Percentiles rank a stretch among this genome's conserved stretches.
Evolutionary conservation across 2,888 invertebrate genomes (phyloP).

Genomic region (Hylaea fasciaria): DNA sequence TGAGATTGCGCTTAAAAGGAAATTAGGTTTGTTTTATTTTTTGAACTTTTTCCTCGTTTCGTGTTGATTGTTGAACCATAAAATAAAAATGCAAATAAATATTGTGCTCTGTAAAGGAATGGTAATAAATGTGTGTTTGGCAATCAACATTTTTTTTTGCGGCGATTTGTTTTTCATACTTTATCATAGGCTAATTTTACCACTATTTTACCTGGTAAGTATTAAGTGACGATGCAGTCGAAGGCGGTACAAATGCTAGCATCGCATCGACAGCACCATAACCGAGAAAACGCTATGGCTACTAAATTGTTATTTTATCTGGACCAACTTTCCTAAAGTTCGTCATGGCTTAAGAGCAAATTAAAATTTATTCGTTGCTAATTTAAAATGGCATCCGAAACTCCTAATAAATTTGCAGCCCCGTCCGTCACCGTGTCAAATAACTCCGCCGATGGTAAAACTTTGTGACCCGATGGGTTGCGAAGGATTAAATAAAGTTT

Average conservation of each 20-base stretch:
- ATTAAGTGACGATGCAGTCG: no score
- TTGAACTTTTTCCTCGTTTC: background rate
- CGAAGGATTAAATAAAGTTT: slow-evolving; percentile 56
- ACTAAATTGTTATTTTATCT: background rate
- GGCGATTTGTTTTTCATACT: no score
- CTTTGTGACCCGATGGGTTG: slow-evolving; percentile 34
- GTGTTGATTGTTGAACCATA: no score
- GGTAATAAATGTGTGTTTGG: no score
- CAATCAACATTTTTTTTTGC: no score
- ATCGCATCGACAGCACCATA: no score
- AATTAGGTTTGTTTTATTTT: slow-evolving; percentile 8
- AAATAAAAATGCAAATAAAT: no score
- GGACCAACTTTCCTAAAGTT: background rate
- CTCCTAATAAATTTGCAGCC: background rate
- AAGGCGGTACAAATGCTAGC: no score
- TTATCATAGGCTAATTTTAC: no score
- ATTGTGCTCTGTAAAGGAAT: no score
- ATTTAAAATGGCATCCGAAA: slow-evolving; percentile 31
- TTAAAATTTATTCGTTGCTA: slow-evolving; percentile 27
- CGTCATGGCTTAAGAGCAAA: slow-evolving; percentile 18
- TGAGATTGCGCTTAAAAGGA: slow-evolving; percentile 16
- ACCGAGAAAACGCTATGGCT: background rate
- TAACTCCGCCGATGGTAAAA: slow-evolving; percentile 42
- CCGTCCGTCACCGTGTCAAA: slow-evolving; percentile 26
- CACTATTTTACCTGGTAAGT: no score